phyloP scores from a whole-genome alignment of 2,797 vertebrate genomes.

The Xiphophorus birchmanni region DNA sequence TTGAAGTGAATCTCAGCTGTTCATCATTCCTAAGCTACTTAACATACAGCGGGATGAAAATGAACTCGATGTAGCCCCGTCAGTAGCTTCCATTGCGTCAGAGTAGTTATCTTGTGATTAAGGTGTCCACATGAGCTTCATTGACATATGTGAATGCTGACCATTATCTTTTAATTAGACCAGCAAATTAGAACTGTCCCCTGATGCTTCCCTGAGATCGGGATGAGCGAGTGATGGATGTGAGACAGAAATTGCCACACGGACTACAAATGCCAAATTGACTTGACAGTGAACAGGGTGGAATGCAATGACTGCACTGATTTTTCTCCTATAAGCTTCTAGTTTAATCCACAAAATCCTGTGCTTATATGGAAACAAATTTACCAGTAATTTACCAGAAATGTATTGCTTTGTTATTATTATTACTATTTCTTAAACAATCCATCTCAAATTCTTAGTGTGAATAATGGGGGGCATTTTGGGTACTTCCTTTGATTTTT shows the following conservation, averaged over 20 bases:
- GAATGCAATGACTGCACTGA: constrained; percentile 52
- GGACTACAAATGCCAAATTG: constrained; percentile 61
- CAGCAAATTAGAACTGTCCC: constrained; percentile 59
- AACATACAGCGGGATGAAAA: constrained; percentile 44
- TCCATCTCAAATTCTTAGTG: constrained; percentile 21
- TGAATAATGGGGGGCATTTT: constrained; percentile 34
- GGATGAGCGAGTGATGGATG: constrained; percentile 66
- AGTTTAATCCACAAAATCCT: constrained; percentile 44
- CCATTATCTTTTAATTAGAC: constrained; percentile 79
- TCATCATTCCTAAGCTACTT: constrained; percentile 36
- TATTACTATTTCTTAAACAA: constrained; percentile 20
- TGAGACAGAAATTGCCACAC: constrained; percentile 53
- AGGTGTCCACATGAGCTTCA: constrained; percentile 60
- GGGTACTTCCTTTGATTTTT: constrained; percentile 65
- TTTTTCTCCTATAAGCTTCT: constrained; percentile 53
- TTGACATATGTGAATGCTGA: constrained; percentile 62
- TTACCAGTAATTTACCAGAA: background rate
- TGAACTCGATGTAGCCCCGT: constrained; percentile 36
- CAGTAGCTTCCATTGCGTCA: constrained; percentile 47
- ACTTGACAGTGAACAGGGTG: constrained; percentile 53
- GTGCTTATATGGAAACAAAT: background rate
- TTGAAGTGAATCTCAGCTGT: constrained; percentile 16
- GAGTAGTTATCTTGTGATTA: constrained; percentile 68
- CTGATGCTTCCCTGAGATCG: constrained; percentile 51
- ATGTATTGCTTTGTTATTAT: background rate